Evolutionary conservation across 2,888 invertebrate genomes (phyloP), one percentile per base, ranked within the genome.

Genomic region (Hermaeophaga mercurialis): DNA sequence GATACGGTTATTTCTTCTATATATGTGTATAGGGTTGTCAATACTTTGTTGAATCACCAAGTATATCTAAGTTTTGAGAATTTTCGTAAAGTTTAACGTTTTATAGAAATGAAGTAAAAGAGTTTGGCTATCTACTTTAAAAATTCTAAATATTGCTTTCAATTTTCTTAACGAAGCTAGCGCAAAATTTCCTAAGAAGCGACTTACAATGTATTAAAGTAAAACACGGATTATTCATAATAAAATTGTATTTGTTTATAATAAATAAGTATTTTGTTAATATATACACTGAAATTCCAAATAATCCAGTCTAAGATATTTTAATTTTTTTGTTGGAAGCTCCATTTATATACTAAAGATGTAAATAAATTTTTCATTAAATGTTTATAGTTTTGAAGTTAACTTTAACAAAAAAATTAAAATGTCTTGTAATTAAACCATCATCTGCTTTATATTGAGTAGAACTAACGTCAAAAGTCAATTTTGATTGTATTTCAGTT

Each of bases 401-500:
- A n/a, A n/a, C n/a, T 39, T 41, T 19, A 8, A 18, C 11, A 41
- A 24, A 43, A 43, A 43, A 14, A 43, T 43, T 43, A n/a, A 12
- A 43, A 24, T 43, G n/a, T 26, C 24, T 9, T 14, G 7, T 3
- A 43, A 43, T 9, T n/a, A 26, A 24, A 11, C 11, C 3, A 22
- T 39, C 19, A 19, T 1, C 39, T 39, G 39, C 15, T 43, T 24
- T 43, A 43, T 28, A 50, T 31, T 31, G 39, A 41, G 50, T 50
- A 50, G 50, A 50, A 50, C 39, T 38, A 50, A 39, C 19, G 50
- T 50, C 41, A 41, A 41, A 50, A 19, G 12, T 49, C 43, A 39
- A 49, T 39, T 50, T 39, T 41, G 33, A 50, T 44, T 57, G 47
- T 28, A 43, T 52, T 50, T 46, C 17, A 48, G 12, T 44, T 41